A percentile compares a stretch with the other conserved stretches of the same genome.
Evolutionary conservation across 2,797 vertebrate genomes (phyloP).

Genomic region (Hydrolagus colliei): DNA sequence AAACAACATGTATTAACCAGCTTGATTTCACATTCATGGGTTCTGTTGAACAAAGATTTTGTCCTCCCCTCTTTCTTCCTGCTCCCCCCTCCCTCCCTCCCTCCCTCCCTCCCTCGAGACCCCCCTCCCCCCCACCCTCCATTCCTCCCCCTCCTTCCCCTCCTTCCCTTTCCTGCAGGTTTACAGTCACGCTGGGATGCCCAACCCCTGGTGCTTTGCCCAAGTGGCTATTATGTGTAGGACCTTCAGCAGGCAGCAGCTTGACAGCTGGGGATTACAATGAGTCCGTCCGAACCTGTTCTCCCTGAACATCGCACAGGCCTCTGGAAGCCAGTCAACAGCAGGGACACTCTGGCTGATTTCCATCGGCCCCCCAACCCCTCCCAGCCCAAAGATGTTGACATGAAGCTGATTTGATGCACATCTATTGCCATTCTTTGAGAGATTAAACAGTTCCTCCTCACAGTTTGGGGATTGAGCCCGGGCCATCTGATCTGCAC

Average conservation of each 20-base stretch:
- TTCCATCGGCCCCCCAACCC: too few relatives aligned
- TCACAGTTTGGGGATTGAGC: not conserved
- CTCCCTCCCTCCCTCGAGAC: not conserved
- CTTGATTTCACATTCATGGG: too few relatives aligned
- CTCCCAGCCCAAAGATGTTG: not conserved
- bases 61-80: conserved; percentile 35
- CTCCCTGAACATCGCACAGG: not conserved
- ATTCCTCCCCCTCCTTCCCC: too few relatives aligned
- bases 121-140: not conserved
- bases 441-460: not conserved
- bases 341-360: not conserved
- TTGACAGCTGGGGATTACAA: not conserved
- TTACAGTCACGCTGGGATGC: not conserved
- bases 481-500: not conserved
- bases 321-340: not conserved
- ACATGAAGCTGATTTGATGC: too few relatives aligned
- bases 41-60: too few relatives aligned
- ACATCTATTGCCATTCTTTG: too few relatives aligned
- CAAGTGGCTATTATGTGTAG: not conserved
- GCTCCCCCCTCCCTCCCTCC: not conserved
- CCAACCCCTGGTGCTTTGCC: not conserved
- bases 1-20: too few relatives aligned
- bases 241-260: not conserved
- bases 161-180: not conserved
- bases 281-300: not conserved